These are phyloP conservation scores for Eidolon dupreanum DNA, from an alignment of 2,797 vertebrate genomes.

Conservation along the genomic window DNA sequence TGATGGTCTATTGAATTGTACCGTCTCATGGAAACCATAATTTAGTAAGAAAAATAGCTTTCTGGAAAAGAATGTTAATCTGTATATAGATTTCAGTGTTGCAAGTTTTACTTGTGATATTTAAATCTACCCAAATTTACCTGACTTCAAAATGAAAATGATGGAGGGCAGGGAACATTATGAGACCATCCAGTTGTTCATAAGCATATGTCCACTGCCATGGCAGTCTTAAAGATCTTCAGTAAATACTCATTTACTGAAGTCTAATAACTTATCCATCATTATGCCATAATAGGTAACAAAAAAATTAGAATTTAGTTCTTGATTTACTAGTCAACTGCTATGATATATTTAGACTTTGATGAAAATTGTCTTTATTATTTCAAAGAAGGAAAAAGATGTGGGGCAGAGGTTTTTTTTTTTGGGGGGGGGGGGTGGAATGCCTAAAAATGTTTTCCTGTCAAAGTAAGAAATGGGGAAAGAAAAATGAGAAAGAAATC, in stretches of 20 bases:
- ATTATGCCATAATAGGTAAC: not conserved
- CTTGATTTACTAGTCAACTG: not conserved
- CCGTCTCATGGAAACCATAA: not conserved
- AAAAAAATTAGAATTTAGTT: not conserved
- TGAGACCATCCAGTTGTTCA: not conserved
- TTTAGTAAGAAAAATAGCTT: not conserved
- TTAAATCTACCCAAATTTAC: not conserved
- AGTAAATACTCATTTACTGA: not conserved
- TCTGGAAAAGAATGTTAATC: not conserved
- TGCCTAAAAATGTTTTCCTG: not conserved
- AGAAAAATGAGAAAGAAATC: not conserved
- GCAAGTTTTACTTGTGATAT: slow-evolving; percentile 18
- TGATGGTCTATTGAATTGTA: not conserved
- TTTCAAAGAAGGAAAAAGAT: not conserved
- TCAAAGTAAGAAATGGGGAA: not conserved
- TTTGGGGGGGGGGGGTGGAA: too few relatives aligned
- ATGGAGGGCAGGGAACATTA: not conserved
- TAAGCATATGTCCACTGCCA: not conserved
- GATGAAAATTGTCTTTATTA: not conserved
- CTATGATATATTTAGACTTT: not conserved
- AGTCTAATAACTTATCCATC: not conserved
- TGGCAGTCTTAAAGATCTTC: not conserved
- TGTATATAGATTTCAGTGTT: not conserved
- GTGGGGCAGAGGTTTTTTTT: not conserved
- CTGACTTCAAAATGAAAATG: not conserved